phyloP scores from a whole-genome alignment of 1,140 invertebrate genomes.

The Drosophila gunungcola region DNA sequence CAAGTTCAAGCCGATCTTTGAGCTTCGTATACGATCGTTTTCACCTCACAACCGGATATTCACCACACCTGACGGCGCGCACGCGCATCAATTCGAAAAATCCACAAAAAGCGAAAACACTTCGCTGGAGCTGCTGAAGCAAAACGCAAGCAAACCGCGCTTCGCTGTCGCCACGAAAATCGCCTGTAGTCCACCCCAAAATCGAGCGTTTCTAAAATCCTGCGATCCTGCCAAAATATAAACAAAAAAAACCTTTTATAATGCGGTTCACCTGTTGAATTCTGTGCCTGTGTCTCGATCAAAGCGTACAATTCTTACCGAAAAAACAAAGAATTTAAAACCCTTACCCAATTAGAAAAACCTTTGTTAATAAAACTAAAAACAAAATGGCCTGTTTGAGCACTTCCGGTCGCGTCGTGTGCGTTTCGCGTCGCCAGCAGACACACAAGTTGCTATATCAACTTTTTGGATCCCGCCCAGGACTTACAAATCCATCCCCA shows the following conservation, averaged over 20 bases:
- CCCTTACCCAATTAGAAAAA: neutral
- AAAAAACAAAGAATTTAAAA: constrained; percentile 16
- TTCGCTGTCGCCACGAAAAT: constrained; percentile 42
- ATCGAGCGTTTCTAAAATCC: constrained; percentile 28
- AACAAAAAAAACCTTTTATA: constrained; percentile 32
- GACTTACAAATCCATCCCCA: constrained; percentile 8
- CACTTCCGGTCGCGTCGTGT: constrained; percentile 80
- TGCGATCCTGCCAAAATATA: constrained; percentile 23
- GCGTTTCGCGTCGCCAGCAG: constrained; percentile 73
- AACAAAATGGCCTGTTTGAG: constrained; percentile 79
- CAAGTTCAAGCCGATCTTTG: constrained; percentile 54
- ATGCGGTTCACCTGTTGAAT: constrained; percentile 37
- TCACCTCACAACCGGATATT: constrained; percentile 26
- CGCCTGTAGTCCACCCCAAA: constrained; percentile 6
- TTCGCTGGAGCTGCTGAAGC: constrained; percentile 76
- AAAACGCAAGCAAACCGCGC: constrained; percentile 77
- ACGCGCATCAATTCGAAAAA: constrained; percentile 36
- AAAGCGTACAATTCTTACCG: constrained; percentile 3
- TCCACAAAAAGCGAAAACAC: constrained; percentile 49
- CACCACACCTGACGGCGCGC: constrained; percentile 59
- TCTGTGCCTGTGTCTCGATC: constrained; percentile 22
- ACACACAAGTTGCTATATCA: constrained; percentile 69
- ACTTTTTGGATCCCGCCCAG: constrained; percentile 50
- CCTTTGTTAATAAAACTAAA: constrained; percentile 2
- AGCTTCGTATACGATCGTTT: constrained; percentile 12